Conservation (phyloP, 2,797 vertebrate genomes). For the Manis javanica region DNA sequence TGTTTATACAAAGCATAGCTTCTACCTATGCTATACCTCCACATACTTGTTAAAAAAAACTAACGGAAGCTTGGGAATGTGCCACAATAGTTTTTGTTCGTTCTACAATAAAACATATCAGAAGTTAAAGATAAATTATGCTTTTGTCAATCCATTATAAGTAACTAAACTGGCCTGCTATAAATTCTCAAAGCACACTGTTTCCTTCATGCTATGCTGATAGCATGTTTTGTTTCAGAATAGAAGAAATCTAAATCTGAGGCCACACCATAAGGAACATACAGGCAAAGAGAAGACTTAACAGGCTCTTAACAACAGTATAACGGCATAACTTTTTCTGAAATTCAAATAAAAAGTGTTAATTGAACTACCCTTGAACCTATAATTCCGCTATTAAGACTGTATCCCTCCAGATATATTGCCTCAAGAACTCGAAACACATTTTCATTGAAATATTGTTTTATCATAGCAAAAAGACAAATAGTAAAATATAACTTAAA, state of each 20-base stretch:
- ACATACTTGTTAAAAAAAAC: neutral
- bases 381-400: neutral
- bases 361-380: neutral
- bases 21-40: neutral
- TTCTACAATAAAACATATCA: neutral
- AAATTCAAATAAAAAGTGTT: constrained; percentile 1
- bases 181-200: neutral
- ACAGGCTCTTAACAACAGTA: neutral
- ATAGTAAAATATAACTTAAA: neutral
- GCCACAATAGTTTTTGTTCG: neutral
- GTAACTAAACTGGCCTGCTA: neutral
- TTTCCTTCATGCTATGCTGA: neutral
- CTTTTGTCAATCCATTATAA: neutral
- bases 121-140: neutral
- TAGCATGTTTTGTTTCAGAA: neutral
- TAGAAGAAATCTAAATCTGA: neutral
- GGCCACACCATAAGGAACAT: neutral
- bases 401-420: neutral
- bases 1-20: neutral
- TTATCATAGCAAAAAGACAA: neutral
- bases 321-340: neutral
- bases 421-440: neutral
- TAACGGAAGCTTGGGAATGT: neutral
- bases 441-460: neutral
- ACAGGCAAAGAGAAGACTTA: neutral